phyloP scores from a whole-genome alignment of 1,140 invertebrate genomes.

The Cecropterus lyciades region DNA sequence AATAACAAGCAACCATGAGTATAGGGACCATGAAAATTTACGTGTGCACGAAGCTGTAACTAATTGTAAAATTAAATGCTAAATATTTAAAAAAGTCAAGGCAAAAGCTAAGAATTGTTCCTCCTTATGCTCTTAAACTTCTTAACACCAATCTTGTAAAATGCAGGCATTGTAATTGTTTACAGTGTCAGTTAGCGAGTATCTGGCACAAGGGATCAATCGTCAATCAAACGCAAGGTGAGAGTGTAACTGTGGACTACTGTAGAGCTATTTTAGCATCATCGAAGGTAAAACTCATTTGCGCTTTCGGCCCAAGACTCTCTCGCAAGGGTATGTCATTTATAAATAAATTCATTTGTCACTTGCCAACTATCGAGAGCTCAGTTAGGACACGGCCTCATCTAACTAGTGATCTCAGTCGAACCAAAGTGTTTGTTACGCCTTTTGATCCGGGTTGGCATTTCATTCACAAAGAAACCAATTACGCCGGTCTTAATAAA shows the following conservation, averaged over 20 bases:
- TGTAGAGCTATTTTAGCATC: slow-evolving; percentile 80
- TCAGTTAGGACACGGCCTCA: slow-evolving; percentile 56
- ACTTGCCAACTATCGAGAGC: slow-evolving; percentile 63
- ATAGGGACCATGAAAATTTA: slow-evolving; percentile 4
- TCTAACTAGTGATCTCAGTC: slow-evolving; percentile 41
- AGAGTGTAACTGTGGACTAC: slow-evolving; percentile 78
- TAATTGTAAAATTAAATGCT: slow-evolving; percentile 8
- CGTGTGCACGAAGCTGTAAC: not conserved
- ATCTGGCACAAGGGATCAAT: slow-evolving; percentile 83
- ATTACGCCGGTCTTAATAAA: slow-evolving; percentile 18
- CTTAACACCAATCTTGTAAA: slow-evolving; percentile 16
- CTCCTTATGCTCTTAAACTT: slow-evolving; percentile 2
- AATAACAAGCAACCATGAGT: not conserved
- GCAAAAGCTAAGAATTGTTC: slow-evolving; percentile 3
- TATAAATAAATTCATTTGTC: slow-evolving; percentile 79
- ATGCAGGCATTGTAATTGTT: slow-evolving; percentile 54
- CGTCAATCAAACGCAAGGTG: slow-evolving; percentile 83
- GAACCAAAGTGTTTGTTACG: slow-evolving; percentile 17
- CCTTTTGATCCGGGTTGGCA: slow-evolving; percentile 7
- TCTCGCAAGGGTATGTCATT: slow-evolving; percentile 75
- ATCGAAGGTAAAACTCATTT: slow-evolving; percentile 82
- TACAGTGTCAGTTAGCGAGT: slow-evolving; percentile 70
- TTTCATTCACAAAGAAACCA: slow-evolving; percentile 17
- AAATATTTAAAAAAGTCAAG: slow-evolving; percentile 13
- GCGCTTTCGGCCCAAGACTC: slow-evolving; percentile 79